phyloP scores from a whole-genome alignment of 1,140 invertebrate genomes.

The Heterodera schachtii region DNA sequence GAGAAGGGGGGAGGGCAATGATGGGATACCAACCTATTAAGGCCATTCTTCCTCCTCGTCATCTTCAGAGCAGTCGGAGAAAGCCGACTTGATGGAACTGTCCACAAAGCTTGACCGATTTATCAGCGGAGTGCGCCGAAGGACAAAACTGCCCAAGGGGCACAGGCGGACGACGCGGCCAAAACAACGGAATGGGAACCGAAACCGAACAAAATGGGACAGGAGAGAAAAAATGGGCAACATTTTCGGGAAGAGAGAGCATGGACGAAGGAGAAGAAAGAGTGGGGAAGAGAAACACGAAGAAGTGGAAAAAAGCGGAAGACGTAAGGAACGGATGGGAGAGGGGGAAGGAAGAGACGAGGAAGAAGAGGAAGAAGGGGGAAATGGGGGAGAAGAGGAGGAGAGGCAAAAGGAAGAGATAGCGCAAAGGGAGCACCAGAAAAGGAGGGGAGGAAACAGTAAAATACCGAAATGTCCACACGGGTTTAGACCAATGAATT shows the following conservation, averaged over 20 bases:
- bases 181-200: neutral
- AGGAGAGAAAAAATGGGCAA: too few relatives aligned
- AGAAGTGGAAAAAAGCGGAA: neutral
- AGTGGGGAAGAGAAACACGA: too few relatives aligned
- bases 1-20: neutral
- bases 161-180: neutral
- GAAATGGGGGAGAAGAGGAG: neutral
- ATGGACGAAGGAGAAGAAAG: neutral
- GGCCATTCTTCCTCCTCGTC: constrained; percentile 5
- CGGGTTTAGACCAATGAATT: constrained; percentile 43
- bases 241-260: too few relatives aligned
- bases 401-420: too few relatives aligned
- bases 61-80: constrained; percentile 9
- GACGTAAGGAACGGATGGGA: neutral
- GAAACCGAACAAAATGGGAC: too few relatives aligned
- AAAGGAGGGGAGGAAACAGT: constrained; percentile 6
- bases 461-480: constrained; percentile 39
- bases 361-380: constrained; percentile 21
- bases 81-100: neutral
- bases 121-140: neutral
- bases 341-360: constrained; percentile 18
- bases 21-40: neutral
- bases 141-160: neutral
- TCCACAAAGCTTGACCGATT: neutral
- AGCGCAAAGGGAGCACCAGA: neutral